A percentile compares a stretch with the other conserved stretches of the same genome.
Conservation (phyloP, 2,797 vertebrate species). For the Chaunax sp. region DNA sequence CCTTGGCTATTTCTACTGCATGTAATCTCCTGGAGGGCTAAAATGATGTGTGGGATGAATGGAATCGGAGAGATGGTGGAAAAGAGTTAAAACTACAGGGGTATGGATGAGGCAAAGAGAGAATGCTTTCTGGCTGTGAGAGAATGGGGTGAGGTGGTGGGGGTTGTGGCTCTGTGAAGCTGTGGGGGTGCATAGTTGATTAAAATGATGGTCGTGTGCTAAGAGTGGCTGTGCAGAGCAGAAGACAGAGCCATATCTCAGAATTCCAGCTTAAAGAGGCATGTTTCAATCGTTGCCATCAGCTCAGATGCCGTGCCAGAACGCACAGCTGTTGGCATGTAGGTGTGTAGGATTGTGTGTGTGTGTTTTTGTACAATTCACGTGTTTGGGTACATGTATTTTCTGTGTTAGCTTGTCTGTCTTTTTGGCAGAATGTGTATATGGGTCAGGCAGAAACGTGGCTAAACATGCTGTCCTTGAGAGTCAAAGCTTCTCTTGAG, state of each 20-base stretch:
- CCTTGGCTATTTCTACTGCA: constrained; percentile 25
- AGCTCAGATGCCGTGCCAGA: constrained; percentile 50
- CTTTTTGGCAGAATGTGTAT: constrained; percentile 43
- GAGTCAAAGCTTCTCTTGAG: constrained; percentile 55
- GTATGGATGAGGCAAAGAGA: constrained; percentile 49
- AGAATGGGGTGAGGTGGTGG: constrained; percentile 10
- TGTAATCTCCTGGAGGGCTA: constrained; percentile 8
- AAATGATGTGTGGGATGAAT: constrained; percentile 7
- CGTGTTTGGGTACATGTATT: constrained; percentile 14
- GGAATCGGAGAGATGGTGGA: not conserved
- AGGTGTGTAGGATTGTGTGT: constrained; percentile 45
- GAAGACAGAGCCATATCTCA: constrained; percentile 62
- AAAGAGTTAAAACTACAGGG: constrained; percentile 39
- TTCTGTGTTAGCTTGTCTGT: constrained; percentile 17
- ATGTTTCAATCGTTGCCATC: constrained; percentile 63
- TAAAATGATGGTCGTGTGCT: constrained; percentile 50
- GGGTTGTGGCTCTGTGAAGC: not conserved
- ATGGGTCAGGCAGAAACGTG: constrained; percentile 41
- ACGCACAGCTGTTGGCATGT: constrained; percentile 61
- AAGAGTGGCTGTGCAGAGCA: constrained; percentile 45
- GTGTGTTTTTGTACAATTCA: constrained; percentile 8
- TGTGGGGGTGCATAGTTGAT: constrained; percentile 38
- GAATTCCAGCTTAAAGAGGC: constrained; percentile 59
- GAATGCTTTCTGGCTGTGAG: constrained; percentile 27
- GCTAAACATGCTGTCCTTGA: constrained; percentile 44